Evolutionary conservation across 2,888 invertebrate genomes (phyloP), one percentile per base, ranked within the genome.

Genomic region (Yponomeuta malinellus): DNA sequence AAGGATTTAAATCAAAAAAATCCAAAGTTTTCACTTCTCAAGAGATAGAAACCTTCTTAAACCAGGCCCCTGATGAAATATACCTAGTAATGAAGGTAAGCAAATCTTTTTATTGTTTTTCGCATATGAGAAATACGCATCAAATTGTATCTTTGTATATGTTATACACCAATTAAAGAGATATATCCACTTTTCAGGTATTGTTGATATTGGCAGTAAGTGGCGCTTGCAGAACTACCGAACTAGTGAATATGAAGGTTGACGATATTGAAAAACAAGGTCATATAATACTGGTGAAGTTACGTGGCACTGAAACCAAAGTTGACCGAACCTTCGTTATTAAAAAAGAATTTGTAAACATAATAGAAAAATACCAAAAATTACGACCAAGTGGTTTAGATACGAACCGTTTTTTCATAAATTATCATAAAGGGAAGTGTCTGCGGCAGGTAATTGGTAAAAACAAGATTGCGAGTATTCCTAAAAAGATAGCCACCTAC

Each of bases 401-500:
- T 63, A 69, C 71, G n/a, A 48, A 72, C 15, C 66, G 72, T 43
- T 65, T 71, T 64, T 72, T 74, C 48, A 48, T 74, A 63, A 72
- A 73, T 31, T 73, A 72, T 48, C 59, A 52, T 43, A 70, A 72
- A n/a, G 72, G 72, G 23, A 73, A 73, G 67, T 72, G 72, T 48
- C 23, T 23, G 9, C 69, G 48, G 37, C 72, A 72, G 68, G 68
- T 68, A 33, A 73, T 71, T 10, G 73, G 72, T 29, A 71, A 63
- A 23, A 69, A 72, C 63, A 72, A 71, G 64, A 70, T 73, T 0
- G 29, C 63, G 65, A 12, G 23, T 23, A 70, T 72, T 67, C 71
- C 73, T 59, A 72, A 48, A 71, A 48, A 73, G 67, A 75, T 75
- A 1, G 76, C 76, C 15, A 70, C 37, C 5, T 74, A 64, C 72